Percentiles rank a stretch among this genome's conserved stretches.
phyloP scores from a whole-genome alignment of 2,888 invertebrate species.

The Strigamia transsilvanica region DNA sequence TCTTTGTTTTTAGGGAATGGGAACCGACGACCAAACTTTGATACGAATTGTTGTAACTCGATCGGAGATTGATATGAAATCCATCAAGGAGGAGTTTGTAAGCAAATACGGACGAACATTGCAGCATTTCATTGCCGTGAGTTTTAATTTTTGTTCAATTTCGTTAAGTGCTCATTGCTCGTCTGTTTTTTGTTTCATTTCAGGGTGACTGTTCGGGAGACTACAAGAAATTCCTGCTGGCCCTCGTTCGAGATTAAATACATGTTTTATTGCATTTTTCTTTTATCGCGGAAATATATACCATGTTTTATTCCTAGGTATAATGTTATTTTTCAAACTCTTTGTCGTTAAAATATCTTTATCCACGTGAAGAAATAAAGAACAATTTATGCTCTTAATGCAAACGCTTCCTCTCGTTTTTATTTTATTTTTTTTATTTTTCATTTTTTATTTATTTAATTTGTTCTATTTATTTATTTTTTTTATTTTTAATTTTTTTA shows the following conservation, averaged over 20 bases:
- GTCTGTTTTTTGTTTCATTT: neutral
- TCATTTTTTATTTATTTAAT: too few relatives aligned
- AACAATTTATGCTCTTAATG: too few relatives aligned
- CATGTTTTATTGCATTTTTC: neutral
- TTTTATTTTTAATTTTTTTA: too few relatives aligned
- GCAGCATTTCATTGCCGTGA: conserved; percentile 54
- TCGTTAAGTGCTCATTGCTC: neutral
- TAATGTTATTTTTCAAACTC: too few relatives aligned
- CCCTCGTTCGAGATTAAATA: conserved; percentile 39
- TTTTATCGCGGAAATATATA: neutral
- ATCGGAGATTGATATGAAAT: conserved; percentile 55
- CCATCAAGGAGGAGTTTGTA: conserved; percentile 55
- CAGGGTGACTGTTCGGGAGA: conserved; percentile 34
- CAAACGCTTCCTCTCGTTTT: too few relatives aligned
- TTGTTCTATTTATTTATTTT: too few relatives aligned
- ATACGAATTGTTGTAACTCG: conserved; percentile 62
- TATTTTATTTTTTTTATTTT: too few relatives aligned
- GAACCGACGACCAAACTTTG: conserved; percentile 65
- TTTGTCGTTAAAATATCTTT: too few relatives aligned
- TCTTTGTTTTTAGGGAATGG: conserved; percentile 63
- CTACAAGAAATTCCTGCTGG: conserved; percentile 44
- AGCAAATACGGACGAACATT: conserved; percentile 54
- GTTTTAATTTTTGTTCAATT: neutral
- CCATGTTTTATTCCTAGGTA: too few relatives aligned
- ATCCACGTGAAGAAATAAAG: too few relatives aligned